Evolutionary conservation across 2,888 invertebrate species (phyloP).

Genomic region (Drosophila merina): DNA sequence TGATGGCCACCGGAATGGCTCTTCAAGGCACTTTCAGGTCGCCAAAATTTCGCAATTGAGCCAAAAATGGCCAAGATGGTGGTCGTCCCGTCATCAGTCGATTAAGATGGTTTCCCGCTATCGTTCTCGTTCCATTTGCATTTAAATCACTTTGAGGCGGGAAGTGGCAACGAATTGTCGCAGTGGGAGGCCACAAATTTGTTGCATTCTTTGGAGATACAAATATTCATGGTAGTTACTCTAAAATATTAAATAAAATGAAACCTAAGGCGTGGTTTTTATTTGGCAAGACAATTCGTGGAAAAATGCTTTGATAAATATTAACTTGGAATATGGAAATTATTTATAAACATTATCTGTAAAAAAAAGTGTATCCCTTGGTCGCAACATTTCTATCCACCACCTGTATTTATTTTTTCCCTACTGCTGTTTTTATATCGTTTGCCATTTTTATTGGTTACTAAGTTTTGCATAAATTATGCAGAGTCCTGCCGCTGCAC

Average conservation of each 20-base stretch:
- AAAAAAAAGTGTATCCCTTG: neutral
- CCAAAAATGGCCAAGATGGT: conserved; percentile 29
- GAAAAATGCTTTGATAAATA: no score
- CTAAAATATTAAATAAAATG: no score
- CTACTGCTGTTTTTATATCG: conserved; percentile 9
- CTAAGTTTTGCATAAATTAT: conserved; percentile 77
- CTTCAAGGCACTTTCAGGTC: conserved; percentile 26
- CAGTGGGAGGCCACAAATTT: conserved; percentile 4
- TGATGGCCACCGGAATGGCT: conserved; percentile 38
- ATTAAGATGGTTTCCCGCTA: conserved; percentile 17
- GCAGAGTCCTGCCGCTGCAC: conserved; percentile 38
- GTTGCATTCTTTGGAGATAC: neutral
- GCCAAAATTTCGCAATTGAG: conserved; percentile 34
- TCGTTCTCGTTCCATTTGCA: conserved; percentile 60
- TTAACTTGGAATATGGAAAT: no score
- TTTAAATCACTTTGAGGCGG: conserved; percentile 61
- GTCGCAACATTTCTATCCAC: neutral
- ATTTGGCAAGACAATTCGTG: no score
- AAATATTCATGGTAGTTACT: neutral
- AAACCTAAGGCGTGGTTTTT: no score
- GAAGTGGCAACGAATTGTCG: conserved; percentile 15
- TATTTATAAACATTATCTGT: no score
- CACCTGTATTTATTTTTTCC: neutral
- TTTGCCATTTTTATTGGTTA: conserved; percentile 59
- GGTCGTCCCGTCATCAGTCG: conserved; percentile 26